A percentile compares a stretch with the other conserved stretches of the same genome.
Conservation (phyloP, 2,113 vertebrate species). For the Cyrtonyx montezumae region DNA sequence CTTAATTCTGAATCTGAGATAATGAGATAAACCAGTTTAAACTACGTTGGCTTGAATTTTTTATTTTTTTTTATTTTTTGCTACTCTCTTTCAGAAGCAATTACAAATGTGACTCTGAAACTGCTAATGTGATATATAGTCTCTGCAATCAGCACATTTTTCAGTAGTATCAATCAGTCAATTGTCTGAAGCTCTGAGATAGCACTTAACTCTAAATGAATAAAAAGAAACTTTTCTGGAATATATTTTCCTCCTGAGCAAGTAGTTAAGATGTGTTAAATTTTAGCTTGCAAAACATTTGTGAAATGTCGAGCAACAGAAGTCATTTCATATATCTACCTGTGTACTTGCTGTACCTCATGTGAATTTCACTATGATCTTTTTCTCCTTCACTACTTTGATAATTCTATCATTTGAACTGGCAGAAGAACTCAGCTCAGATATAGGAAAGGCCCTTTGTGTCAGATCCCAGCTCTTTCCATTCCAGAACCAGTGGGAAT, state of each 20-base stretch:
- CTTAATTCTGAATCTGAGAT: constrained; percentile 53
- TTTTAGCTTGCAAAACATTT: neutral
- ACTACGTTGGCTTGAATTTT: neutral
- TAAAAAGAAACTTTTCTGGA: constrained; percentile 42
- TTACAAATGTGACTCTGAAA: constrained; percentile 52
- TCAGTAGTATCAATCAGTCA: constrained; percentile 52
- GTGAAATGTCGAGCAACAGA: neutral
- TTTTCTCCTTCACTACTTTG: neutral
- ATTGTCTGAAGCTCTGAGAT: constrained; percentile 38
- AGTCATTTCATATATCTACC: neutral
- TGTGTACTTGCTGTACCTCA: neutral
- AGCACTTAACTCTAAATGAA: constrained; percentile 41
- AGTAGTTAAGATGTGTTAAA: neutral
- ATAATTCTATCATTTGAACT: rapidly evolving
- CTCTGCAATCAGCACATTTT: constrained; percentile 64
- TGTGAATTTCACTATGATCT: neutral
- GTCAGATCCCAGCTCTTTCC: neutral
- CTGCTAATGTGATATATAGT: constrained; percentile 44
- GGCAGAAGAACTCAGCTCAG: neutral
- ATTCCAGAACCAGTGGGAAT: neutral
- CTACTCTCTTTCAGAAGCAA: constrained; percentile 32
- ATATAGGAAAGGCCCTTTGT: rapidly evolving
- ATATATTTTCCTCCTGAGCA: constrained; percentile 3
- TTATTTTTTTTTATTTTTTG: neutral
- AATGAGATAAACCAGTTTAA: constrained; percentile 47